These are phyloP conservation scores for Drosophila erecta DNA, from an alignment of 1,140 invertebrate genomes.

Conservation along the genomic window DNA sequence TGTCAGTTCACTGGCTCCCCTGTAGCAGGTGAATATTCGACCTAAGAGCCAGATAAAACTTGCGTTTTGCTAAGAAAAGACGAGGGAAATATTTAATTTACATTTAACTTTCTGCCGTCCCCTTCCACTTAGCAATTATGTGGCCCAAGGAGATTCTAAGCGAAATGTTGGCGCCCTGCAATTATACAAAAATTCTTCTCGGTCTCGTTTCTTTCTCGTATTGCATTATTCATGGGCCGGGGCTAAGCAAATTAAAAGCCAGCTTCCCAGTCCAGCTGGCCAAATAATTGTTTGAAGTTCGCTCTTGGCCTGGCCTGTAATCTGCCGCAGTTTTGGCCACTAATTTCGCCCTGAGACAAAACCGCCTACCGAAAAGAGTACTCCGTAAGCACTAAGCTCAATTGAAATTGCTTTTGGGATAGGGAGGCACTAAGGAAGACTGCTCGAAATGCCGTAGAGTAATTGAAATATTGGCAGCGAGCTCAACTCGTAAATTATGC, in stretches of 20 bases:
- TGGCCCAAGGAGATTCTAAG: constrained; percentile 49
- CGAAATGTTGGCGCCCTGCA: constrained; percentile 46
- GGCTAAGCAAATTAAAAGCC: constrained; percentile 73
- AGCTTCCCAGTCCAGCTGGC: constrained; percentile 30
- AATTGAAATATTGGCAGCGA: constrained; percentile 72
- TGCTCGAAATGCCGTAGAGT: constrained; percentile 21
- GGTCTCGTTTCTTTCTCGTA: constrained; percentile 25
- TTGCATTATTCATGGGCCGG: constrained; percentile 57
- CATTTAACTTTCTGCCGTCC: constrained; percentile 36
- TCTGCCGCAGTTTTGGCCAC: constrained; percentile 78
- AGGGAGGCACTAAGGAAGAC: neutral
- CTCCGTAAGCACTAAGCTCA: constrained; percentile 32
- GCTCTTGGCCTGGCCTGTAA: constrained; percentile 69
- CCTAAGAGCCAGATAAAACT: constrained; percentile 31
- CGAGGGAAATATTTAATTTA: constrained; percentile 42
- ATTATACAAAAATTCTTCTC: constrained; percentile 52
- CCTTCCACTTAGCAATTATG: constrained; percentile 38
- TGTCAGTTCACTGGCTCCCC: constrained; percentile 4
- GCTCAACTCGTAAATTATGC: constrained; percentile 62
- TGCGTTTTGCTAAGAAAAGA: constrained; percentile 12
- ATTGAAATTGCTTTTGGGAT: constrained; percentile 50
- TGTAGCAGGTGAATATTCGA: constrained; percentile 33
- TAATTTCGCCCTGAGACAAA: constrained; percentile 76
- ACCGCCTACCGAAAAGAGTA: constrained; percentile 57
- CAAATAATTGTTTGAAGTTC: constrained; percentile 76